Evolutionary conservation across 23 tunicate genomes (phyloP).

Genomic region (Styela clava): DNA sequence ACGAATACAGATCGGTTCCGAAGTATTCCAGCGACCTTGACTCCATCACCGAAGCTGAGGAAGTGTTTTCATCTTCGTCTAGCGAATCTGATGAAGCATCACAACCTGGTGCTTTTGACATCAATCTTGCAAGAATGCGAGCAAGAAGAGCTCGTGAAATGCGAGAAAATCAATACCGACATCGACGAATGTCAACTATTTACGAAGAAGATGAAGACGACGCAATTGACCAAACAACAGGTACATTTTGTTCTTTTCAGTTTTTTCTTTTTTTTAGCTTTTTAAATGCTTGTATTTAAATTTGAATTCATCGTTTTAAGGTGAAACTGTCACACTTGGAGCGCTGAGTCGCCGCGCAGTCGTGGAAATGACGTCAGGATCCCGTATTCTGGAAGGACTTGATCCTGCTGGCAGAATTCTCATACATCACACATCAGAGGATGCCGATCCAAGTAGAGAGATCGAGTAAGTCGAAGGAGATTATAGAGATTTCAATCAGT

Average conservation of each 20-base stretch:
- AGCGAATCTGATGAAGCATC: slow-evolving; percentile 29
- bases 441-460: not conserved
- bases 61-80: slow-evolving; percentile 26
- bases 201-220: slow-evolving; percentile 26
- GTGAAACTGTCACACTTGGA: slow-evolving; percentile 13
- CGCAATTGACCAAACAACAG: slow-evolving; percentile 11
- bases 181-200: slow-evolving; percentile 24
- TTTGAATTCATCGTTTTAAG: not conserved
- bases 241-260: not conserved
- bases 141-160: slow-evolving; percentile 14
- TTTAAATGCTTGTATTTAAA: not conserved
- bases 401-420: slow-evolving; percentile 15
- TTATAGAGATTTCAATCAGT: not conserved
- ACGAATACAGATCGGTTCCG: not conserved
- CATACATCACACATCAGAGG: slow-evolving; percentile 20
- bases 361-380: slow-evolving; percentile 16
- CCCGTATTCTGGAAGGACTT: slow-evolving; percentile 23
- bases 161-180: slow-evolving; percentile 13
- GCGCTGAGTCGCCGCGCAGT: slow-evolving; percentile 13
- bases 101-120: not conserved
- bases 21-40: not conserved
- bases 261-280: not conserved
- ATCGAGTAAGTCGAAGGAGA: not conserved
- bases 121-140: slow-evolving; percentile 2
- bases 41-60: slow-evolving; percentile 25